These are phyloP conservation scores for Agrochola circellaris DNA, from an alignment of 2,888 invertebrate species.

Conservation along the genomic window DNA sequence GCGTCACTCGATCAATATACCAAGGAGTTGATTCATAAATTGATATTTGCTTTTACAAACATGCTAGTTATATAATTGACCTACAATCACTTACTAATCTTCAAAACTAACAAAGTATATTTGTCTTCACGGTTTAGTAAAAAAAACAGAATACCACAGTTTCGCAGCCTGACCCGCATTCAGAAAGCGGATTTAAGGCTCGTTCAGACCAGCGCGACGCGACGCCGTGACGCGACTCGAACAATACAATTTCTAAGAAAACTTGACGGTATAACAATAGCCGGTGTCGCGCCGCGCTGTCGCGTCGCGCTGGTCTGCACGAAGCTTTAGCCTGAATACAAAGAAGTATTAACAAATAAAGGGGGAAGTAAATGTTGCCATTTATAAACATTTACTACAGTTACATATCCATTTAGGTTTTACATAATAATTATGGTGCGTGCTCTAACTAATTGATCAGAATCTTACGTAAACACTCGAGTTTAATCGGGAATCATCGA, in stretches of 20 bases:
- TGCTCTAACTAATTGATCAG: conserved; percentile 61
- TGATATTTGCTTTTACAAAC: not conserved
- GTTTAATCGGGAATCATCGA: conserved; percentile 47
- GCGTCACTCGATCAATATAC: not conserved
- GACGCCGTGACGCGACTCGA: too few species aligned
- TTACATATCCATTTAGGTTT: conserved; percentile 57
- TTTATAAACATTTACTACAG: conserved; percentile 22
- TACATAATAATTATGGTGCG: conserved; percentile 64
- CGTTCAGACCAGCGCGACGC: too few species aligned
- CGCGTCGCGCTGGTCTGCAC: too few species aligned
- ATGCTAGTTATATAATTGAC: not conserved
- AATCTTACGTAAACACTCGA: conserved; percentile 57
- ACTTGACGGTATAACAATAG: too few species aligned
- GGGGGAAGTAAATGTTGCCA: conserved; percentile 22
- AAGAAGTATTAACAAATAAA: conserved; percentile 26
- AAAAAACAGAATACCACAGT: not conserved
- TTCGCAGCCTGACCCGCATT: conserved; percentile 31
- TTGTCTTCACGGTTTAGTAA: not conserved
- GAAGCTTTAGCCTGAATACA: conserved; percentile 34
- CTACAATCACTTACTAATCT: not conserved
- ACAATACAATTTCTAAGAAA: too few species aligned
- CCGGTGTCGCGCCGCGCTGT: too few species aligned
- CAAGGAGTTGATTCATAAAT: not conserved
- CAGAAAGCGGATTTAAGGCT: not conserved
- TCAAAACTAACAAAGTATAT: not conserved